These are phyloP conservation scores for Anoura caudifer DNA, from an alignment of 2,113 vertebrate species.

Conservation along the genomic window DNA sequence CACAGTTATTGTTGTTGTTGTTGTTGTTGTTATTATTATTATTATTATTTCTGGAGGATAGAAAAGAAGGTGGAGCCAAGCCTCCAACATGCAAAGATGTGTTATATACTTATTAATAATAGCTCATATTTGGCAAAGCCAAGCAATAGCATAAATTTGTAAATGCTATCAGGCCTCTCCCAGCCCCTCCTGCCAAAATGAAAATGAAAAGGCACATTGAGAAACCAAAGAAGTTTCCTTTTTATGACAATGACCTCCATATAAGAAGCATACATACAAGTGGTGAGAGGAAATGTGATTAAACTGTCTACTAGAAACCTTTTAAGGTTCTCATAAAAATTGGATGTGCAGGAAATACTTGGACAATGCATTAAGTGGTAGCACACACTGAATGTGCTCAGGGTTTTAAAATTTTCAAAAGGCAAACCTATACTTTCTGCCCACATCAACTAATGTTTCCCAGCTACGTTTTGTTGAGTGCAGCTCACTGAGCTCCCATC, in stretches of 20 bases:
- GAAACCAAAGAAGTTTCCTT: conserved; percentile 33
- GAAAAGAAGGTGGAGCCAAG: background rate
- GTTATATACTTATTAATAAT: background rate
- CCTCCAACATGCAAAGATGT: background rate
- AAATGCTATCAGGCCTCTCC: background rate
- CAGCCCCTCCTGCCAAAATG: background rate
- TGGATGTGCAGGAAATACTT: conserved; percentile 73
- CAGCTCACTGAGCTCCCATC: background rate
- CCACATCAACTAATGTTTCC: conserved; percentile 23
- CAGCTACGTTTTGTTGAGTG: background rate
- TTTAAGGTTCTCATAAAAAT: conserved; percentile 76
- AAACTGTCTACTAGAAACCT: conserved; percentile 70
- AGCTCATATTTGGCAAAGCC: background rate
- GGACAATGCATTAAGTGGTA: conserved; percentile 67
- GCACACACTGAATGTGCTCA: conserved; percentile 44
- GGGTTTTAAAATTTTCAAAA: conserved; percentile 70
- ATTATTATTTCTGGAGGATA: background rate
- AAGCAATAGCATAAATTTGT: background rate
- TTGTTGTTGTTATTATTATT: background rate
- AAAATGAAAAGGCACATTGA: background rate
- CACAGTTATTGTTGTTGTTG: background rate
- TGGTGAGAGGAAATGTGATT: conserved; percentile 69
- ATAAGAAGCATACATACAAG: conserved; percentile 24
- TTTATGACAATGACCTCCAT: conserved; percentile 55
- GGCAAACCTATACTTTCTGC: conserved; percentile 51